These are phyloP conservation scores for Acronicta psi DNA, from an alignment of 2,888 invertebrate genomes.

Conservation along the genomic window DNA sequence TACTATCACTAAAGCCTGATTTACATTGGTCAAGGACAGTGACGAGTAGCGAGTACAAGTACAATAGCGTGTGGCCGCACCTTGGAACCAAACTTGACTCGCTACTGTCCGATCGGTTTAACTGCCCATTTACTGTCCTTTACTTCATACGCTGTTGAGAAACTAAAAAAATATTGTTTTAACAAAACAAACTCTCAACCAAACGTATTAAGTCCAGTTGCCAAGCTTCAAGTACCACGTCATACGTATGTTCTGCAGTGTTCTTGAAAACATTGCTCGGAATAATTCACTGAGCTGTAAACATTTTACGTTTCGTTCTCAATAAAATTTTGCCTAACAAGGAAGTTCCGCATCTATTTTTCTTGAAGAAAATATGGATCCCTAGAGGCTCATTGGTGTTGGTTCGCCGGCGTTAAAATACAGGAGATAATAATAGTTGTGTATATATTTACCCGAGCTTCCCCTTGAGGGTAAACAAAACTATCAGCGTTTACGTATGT, in stretches of 20 bases:
- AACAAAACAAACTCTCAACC: too few relatives aligned
- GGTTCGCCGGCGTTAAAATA: slow-evolving; percentile 47
- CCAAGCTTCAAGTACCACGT: not conserved
- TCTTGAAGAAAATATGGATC: slow-evolving; percentile 40
- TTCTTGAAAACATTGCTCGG: slow-evolving; percentile 6
- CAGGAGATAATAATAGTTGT: slow-evolving; percentile 39
- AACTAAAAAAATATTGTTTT: too few relatives aligned
- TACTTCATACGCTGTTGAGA: too few relatives aligned
- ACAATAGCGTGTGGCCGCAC: too few relatives aligned
- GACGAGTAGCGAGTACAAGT: too few relatives aligned
- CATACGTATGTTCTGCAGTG: not conserved
- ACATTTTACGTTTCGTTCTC: slow-evolving; percentile 5
- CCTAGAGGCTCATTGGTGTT: slow-evolving; percentile 34
- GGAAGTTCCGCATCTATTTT: slow-evolving; percentile 29
- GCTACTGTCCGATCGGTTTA: too few relatives aligned
- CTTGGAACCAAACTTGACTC: too few relatives aligned
- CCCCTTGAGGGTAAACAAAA: slow-evolving; percentile 32
- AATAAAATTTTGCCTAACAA: slow-evolving; percentile 34
- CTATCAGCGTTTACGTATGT: slow-evolving; percentile 38
- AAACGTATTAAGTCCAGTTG: too few relatives aligned
- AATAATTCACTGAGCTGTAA: not conserved
- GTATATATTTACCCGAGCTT: slow-evolving; percentile 31
- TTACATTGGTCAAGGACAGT: too few relatives aligned
- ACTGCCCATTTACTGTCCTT: too few relatives aligned
- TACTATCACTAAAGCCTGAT: too few relatives aligned